Evolutionary conservation across 2,113 vertebrate genomes (phyloP).

Genomic region (Mesitornis unicolor): DNA sequence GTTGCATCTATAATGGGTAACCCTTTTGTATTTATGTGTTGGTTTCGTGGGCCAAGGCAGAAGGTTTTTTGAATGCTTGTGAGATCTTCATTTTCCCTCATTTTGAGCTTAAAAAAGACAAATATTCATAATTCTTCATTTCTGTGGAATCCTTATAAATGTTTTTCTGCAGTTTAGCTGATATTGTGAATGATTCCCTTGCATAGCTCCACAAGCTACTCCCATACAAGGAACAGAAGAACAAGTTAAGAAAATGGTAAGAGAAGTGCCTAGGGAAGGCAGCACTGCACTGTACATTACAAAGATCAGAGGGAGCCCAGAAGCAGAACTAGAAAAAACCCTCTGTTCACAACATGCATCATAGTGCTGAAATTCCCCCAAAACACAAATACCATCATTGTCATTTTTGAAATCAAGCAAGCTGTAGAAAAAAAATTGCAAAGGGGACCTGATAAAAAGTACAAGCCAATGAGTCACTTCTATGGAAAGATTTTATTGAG

Average conservation of each 20-base stretch:
- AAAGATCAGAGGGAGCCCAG: conserved; percentile 72
- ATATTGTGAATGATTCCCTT: background rate
- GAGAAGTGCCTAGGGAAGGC: conserved; percentile 65
- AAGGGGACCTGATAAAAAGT: conserved; percentile 47
- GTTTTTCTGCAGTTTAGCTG: background rate
- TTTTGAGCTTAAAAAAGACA: background rate
- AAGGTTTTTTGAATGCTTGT: background rate
- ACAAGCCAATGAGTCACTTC: background rate
- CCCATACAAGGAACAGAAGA: conserved; percentile 53
- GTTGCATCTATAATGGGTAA: background rate
- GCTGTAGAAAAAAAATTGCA: conserved; percentile 43
- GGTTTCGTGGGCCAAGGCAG: background rate
- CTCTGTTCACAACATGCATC: conserved; percentile 62
- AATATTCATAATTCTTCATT: background rate
- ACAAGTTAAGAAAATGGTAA: conserved; percentile 68
- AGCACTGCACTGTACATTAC: conserved; percentile 54
- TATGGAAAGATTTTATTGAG: conserved; percentile 48
- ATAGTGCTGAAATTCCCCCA: conserved; percentile 64
- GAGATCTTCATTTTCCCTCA: background rate
- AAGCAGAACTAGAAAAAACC: conserved; percentile 71
- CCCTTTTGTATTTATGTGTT: background rate
- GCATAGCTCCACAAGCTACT: background rate
- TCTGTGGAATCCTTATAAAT: background rate
- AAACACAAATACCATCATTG: conserved; percentile 69
- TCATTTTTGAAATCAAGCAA: conserved; percentile 70